Base-by-base conservation (phyloP, 2,888 invertebrate genomes). In the Cabera pusaria region DNA sequence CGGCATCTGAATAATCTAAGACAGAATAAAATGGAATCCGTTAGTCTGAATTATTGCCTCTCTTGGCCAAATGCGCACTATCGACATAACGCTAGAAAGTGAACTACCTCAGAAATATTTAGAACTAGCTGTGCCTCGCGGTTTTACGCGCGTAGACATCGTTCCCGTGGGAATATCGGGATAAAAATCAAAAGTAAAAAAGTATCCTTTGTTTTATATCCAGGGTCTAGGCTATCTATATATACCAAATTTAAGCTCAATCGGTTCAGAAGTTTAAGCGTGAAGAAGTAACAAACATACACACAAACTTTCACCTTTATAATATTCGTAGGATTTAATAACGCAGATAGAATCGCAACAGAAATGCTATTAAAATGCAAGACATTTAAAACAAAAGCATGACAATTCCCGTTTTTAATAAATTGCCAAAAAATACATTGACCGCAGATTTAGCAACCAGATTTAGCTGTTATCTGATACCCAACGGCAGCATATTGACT, bases 1-100 rank as follows among this genome's bases (percentile, higher is more conserved):
- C 74, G 53, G 72, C 60, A 68, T 70, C 58, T 67, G 65, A 65
- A 76, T 71, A 67, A 74, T 77, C 57, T 64, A 51, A 65, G 49
- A 52, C 52, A 58, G 43, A 31, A 36, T 32, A 36, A 40, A 40
- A 22, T 54, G 49, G 55, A 64, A 65, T 65, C 58, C 50, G 53
- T 50, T 52, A 58, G 38, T 46, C 41, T 32, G 44, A 45, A 36
- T n/a, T 9, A 31, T 32, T 11, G 4, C 19, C 14, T 28, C 17
- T 27, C 26, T 16, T 20, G 20, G 11, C 35, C 56, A 60, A 57
- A 57, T 63, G 51, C 33, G 52, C 51, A 44, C 37, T 33, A 46
- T 50, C 49, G 38, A 5, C 23, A 28, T 3, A 31, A 53, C 25
- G 48, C 61, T 55, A 42, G 39, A 64, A 55, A 60, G 51, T 50